These are phyloP conservation scores for Lagodon rhomboides DNA, from an alignment of 2,797 vertebrate genomes.

Conservation along the genomic window DNA sequence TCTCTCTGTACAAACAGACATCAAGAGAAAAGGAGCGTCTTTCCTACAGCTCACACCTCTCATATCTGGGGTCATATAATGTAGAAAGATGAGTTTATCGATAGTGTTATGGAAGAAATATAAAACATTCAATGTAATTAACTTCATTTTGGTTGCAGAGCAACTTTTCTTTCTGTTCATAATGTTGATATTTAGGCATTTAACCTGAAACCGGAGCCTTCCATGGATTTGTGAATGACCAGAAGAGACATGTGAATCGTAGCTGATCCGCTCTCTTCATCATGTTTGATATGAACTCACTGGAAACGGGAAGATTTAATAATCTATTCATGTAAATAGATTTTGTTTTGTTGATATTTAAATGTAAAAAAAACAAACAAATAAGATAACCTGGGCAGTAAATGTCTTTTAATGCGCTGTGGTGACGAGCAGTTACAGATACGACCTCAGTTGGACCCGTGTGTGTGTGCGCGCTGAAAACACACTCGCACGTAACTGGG, in stretches of 20 bases:
- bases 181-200: slow-evolving; percentile 86
- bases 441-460: slow-evolving; percentile 68
- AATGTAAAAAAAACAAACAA: slow-evolving; percentile 77
- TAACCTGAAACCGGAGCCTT: slow-evolving; percentile 88
- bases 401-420: slow-evolving; percentile 73
- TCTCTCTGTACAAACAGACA: slow-evolving; percentile 2
- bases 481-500: slow-evolving; percentile 32
- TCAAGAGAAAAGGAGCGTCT: slow-evolving; percentile 28
- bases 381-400: slow-evolving; percentile 59
- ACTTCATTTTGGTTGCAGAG: slow-evolving; percentile 92
- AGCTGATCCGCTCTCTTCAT: slow-evolving; percentile 60
- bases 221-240: slow-evolving; percentile 74
- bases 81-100: slow-evolving; percentile 58
- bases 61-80: slow-evolving; percentile 44
- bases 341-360: slow-evolving; percentile 84
- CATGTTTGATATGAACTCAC: slow-evolving; percentile 76
- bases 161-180: slow-evolving; percentile 87
- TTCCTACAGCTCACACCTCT: slow-evolving; percentile 33
- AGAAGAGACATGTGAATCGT: slow-evolving; percentile 49
- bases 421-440: slow-evolving; percentile 61
- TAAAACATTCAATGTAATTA: slow-evolving; percentile 77
- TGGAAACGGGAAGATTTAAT: slow-evolving; percentile 80
- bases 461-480: slow-evolving; percentile 44
- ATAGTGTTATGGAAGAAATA: slow-evolving; percentile 70
- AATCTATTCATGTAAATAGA: slow-evolving; percentile 84